phyloP scores from a whole-genome alignment of 2,113 vertebrate species.

The Campylomormyrus numenius region DNA sequence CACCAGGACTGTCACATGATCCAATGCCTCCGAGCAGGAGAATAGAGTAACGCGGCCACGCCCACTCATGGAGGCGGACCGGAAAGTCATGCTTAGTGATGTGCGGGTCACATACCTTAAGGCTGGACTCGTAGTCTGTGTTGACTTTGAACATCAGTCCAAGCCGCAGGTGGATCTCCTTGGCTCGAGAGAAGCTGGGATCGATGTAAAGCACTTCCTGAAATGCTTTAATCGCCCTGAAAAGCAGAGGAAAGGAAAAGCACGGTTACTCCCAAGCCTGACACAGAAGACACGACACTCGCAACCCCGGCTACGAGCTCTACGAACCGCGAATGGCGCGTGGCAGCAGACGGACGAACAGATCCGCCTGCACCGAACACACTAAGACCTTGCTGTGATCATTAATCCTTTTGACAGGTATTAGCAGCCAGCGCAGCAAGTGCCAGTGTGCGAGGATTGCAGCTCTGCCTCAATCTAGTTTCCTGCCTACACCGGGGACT shows the following conservation, averaged over 20 bases:
- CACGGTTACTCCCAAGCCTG: background rate
- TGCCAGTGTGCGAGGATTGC: background rate
- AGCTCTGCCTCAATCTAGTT: background rate
- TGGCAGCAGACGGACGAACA: background rate
- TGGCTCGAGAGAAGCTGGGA: conserved; percentile 89
- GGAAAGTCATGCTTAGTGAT: background rate
- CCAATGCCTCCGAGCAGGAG: background rate
- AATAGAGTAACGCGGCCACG: background rate
- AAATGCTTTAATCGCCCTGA: conserved; percentile 98
- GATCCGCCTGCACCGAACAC: background rate
- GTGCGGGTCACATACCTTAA: conserved; percentile 71
- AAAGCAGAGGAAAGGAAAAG: background rate
- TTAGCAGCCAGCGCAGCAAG: background rate
- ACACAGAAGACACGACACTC: background rate
- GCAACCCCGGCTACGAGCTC: background rate
- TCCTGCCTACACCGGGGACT: background rate
- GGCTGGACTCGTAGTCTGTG: conserved; percentile 94
- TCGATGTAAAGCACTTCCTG: conserved; percentile 98
- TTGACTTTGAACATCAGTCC: conserved; percentile 99
- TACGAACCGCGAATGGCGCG: background rate
- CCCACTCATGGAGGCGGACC: background rate
- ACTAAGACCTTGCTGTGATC: background rate
- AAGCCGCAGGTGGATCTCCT: conserved; percentile 98
- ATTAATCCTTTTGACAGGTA: background rate
- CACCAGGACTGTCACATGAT: background rate